Evolutionary conservation across 2,113 vertebrate species (phyloP), one percentile per base, ranked within the genome.

Genomic region (Malurus elegans): DNA sequence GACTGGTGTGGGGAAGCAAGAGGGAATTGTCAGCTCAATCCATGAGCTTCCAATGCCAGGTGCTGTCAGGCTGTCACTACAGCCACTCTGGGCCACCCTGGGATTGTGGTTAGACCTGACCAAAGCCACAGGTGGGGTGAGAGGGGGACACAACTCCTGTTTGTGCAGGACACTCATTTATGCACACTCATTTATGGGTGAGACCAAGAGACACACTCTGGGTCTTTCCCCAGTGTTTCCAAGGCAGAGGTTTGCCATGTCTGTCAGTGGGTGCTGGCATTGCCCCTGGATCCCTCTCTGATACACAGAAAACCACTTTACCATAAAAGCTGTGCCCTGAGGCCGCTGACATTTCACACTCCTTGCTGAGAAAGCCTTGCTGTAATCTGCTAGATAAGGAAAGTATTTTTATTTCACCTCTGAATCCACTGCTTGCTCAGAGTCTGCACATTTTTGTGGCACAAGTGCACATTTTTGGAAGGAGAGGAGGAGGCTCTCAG

Each of bases 361-460:
- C 36, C 48, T 18, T 89, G 5, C 31, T 23, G 84, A 87, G 53
- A 93, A 89, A 75, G n/a, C 14, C 50, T 79, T 86, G 79, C 93
- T 94, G 69, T 90, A 79, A 62, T 87, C 85, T 71, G 61, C 73
- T 96, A 88, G 93, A 94, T 95, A 93, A 90, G 90, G 81, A 66
- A 95, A 89, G 32, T 57, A 53, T 92, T 96, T 94, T 86, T 87
- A 69, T 93, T 93, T 95, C 34, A 88, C 57, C 62, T 90, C 57
- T 0, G 1, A 38, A 76, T 48, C 57, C 4, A 7, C 38, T 50
- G 73, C 36, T 85, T 57, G n/a, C 50, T 92, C 69, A 45, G 48
- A 92, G n/a, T 34, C 54, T 91, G 70, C 16, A 38, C 38, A 38
- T 38, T 38, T 38, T 62, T 73, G 53, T 51, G 71, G 69, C 70